These are phyloP conservation scores for Hermodice carunculata DNA, from an alignment of 2,888 invertebrate species.

Conservation along the genomic window DNA sequence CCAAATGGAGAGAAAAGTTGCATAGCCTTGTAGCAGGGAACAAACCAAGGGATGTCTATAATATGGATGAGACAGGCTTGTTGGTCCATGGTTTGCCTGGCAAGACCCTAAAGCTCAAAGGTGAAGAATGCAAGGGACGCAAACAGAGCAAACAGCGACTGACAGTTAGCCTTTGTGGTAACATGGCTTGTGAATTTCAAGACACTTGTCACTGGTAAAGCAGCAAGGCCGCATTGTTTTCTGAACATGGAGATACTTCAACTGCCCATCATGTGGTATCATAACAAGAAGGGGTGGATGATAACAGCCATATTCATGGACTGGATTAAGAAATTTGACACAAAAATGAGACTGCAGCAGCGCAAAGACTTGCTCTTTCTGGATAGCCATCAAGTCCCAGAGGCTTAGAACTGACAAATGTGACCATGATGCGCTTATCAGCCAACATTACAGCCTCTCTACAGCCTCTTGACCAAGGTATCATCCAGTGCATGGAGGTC, in stretches of 20 bases:
- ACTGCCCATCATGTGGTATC: neutral
- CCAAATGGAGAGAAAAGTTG: neutral
- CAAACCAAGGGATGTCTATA: neutral
- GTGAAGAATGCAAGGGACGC: neutral
- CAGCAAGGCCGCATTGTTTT: neutral
- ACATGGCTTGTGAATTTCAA: neutral
- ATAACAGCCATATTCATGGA: neutral
- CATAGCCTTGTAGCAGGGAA: neutral
- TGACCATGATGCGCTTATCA: neutral
- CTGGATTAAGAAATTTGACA: neutral
- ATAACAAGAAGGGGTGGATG: slow-evolving; percentile 8
- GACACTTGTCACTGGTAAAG: slow-evolving; percentile 1
- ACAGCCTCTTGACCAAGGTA: slow-evolving; percentile 9
- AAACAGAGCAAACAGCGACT: neutral
- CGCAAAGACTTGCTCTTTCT: neutral
- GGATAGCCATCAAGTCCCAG: neutral
- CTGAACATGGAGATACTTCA: neutral
- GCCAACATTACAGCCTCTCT: neutral
- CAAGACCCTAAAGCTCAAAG: neutral
- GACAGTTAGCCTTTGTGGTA: neutral
- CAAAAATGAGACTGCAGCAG: neutral
- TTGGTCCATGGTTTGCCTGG: neutral
- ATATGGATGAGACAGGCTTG: neutral
- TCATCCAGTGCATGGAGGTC: neutral
- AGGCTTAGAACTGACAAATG: neutral